Conservation (phyloP, 1,140 invertebrate species). For the Cydia splendana region DNA sequence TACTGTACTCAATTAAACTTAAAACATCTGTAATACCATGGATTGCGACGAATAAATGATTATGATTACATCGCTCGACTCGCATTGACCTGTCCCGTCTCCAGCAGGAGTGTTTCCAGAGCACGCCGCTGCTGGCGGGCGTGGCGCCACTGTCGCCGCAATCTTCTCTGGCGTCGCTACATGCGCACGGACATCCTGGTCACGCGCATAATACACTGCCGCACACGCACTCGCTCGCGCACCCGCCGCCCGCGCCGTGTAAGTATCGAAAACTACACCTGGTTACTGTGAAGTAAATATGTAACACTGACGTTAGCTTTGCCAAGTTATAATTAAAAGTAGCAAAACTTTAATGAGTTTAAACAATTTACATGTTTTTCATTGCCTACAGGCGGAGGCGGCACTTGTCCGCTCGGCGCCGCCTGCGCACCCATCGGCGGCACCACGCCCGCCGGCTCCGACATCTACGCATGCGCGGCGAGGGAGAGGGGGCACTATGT, state of each 20-base stretch:
- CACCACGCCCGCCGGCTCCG: conserved; percentile 37
- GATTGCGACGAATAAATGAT: no score
- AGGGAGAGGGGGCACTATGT: conserved; percentile 76
- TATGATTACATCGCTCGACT: neutral
- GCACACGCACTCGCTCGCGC: neutral
- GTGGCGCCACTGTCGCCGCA: conserved; percentile 67
- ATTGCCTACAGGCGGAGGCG: conserved; percentile 55
- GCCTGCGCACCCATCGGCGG: conserved; percentile 48
- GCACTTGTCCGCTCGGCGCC: conserved; percentile 55
- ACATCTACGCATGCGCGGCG: conserved; percentile 69
- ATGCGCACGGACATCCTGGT: conserved; percentile 37
- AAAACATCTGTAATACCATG: no score
- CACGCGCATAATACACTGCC: conserved; percentile 38
- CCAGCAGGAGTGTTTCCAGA: conserved; percentile 49
- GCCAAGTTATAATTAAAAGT: no score
- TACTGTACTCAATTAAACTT: no score
- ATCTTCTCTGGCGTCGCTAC: conserved; percentile 68
- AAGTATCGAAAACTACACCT: no score
- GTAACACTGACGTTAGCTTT: no score
- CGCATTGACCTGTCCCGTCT: neutral
- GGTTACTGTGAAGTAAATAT: no score
- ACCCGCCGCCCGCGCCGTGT: conserved; percentile 59
- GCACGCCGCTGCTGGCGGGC: conserved; percentile 69
- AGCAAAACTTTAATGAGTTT: no score
- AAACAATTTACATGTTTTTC: no score